These are phyloP conservation scores for Euzetes globulus DNA, from an alignment of 2,888 invertebrate genomes.

Conservation along the genomic window DNA sequence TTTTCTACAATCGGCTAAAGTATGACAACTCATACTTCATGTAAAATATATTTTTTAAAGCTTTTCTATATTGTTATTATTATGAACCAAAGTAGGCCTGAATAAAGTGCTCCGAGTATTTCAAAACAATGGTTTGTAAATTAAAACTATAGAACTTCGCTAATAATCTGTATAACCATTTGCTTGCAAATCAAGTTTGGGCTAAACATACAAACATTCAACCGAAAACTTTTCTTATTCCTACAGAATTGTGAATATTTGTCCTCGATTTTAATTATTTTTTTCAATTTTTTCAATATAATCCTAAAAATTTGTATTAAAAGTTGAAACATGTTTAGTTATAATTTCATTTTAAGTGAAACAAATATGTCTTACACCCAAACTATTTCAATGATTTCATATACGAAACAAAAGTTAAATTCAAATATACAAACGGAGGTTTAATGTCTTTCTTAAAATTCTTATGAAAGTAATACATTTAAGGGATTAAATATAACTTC, in stretches of 20 bases:
- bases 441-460: neutral
- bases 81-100: constrained; percentile 14
- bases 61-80: neutral
- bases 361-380: constrained; percentile 2
- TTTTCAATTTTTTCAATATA: neutral
- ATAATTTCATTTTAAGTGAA: neutral
- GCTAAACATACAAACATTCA: neutral
- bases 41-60: constrained; percentile 14
- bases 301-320: neutral
- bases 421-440: too few species aligned
- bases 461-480: neutral
- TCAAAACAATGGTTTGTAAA: constrained; percentile 15
- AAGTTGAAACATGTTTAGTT: constrained; percentile 1
- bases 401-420: neutral
- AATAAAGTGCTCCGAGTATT: neutral
- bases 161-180: neutral
- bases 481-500: neutral
- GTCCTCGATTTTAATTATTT: constrained; percentile 31
- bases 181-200: constrained; percentile 23
- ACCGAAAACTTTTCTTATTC: constrained; percentile 4
- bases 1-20: neutral
- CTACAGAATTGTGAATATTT: neutral
- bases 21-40: constrained; percentile 24
- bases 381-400: neutral
- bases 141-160: neutral